These are phyloP conservation scores for Ooceraea biroi DNA, from an alignment of 1,140 invertebrate genomes.

Conservation along the genomic window DNA sequence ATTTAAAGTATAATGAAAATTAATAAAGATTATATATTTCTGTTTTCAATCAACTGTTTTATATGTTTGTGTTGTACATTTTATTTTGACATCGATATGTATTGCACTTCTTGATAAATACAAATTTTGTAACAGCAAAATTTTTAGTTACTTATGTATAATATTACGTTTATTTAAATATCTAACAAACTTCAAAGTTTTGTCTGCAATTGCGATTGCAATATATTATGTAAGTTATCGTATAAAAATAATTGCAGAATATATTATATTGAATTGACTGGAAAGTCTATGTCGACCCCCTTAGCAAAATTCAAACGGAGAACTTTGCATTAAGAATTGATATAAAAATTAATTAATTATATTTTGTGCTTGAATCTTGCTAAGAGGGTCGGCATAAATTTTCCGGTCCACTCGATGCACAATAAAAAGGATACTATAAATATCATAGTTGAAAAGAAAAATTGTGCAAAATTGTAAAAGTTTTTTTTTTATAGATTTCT, in stretches of 20 bases:
- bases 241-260: conserved; percentile 3
- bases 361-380: too few relatives aligned
- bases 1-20: background rate
- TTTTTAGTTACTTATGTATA: conserved; percentile 3
- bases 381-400: too few relatives aligned
- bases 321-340: too few relatives aligned
- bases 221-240: background rate
- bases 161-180: background rate
- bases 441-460: conserved; percentile 42
- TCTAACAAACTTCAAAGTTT: background rate
- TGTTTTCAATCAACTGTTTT: background rate
- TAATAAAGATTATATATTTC: background rate
- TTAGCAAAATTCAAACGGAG: too few relatives aligned
- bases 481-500: conserved; percentile 60
- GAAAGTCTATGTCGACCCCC: too few relatives aligned
- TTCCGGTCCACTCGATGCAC: too few relatives aligned
- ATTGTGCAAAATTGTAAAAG: conserved; percentile 38
- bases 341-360: too few relatives aligned
- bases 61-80: background rate
- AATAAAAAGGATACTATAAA: conserved; percentile 37
- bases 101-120: background rate
- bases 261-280: too few relatives aligned
- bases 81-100: background rate
- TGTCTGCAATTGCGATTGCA: conserved; percentile 50
- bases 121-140: background rate